Evolutionary conservation across 2,797 vertebrate genomes (phyloP), one percentile per base, ranked within the genome.

Genomic region (Cephalopachus bancanus): DNA sequence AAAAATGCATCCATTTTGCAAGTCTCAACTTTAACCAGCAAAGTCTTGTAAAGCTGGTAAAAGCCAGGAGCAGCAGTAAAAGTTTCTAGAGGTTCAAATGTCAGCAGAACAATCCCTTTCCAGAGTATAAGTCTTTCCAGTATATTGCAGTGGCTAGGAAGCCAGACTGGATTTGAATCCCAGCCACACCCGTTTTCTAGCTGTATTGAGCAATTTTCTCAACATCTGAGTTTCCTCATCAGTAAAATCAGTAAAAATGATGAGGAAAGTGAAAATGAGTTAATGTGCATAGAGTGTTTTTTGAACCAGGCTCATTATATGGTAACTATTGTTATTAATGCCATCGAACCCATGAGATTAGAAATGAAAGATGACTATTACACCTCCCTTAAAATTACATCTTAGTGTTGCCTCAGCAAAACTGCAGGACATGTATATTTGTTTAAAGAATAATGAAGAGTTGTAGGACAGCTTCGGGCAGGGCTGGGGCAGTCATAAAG

Each of bases 261-360:
- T 94, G 92, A 86, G 28, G 59, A 69, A 80, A 71, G 57, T 93
- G 71, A 37, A 92, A 81, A 60, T 67, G 26, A 83, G 75, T 57
- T 79, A 33, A 60, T 74, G n/a, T 81, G 3, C 57, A 10, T 72
- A 51, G 59, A 84, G 51, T 72, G 5, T 7, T 55, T 57, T 65
- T 90, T 80, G 33, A 83, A 81, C 9, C 16, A 7, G 33, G 22
- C 11, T 51, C 95, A 19, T 26, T 55, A 15, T 33, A 30, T 5
- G 57, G 22, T 53, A 55, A 72, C 30, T 74, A 26, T 44, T 57
- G 65, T 83, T 76, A 75, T 67, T 72, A 44, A 4, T 44, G 44
- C 44, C 44, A 51, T 62, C 30, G 55, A 74, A 1, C 10, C n/a
- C 7, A 3, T 55, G 51, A 87, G 12, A 55, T 93, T 69, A 69